Conservation (phyloP, 92 coral and sea anemone genomes). For the Zoanthus sociatus region DNA sequence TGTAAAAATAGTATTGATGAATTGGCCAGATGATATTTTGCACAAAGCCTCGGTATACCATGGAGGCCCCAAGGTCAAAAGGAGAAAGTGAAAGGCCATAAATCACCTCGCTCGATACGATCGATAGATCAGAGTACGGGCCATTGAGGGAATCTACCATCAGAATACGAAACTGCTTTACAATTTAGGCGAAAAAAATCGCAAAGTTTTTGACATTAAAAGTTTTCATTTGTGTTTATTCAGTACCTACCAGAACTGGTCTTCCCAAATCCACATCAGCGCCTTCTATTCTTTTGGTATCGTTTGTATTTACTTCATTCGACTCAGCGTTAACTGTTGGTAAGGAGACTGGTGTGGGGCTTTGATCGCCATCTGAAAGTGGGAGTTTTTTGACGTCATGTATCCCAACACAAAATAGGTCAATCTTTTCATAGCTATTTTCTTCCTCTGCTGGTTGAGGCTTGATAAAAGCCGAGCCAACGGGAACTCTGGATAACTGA, state of each 20-base stretch:
- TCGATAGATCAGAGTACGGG: too few relatives aligned
- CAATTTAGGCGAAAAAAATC: background rate
- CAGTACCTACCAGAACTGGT: constrained; percentile 15
- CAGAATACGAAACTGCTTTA: too few relatives aligned
- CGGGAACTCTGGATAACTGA: constrained; percentile 70
- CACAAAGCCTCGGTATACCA: too few relatives aligned
- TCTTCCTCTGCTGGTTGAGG: constrained; percentile 36
- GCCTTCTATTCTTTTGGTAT: background rate
- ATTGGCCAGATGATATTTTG: too few relatives aligned
- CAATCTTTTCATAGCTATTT: constrained; percentile 65
- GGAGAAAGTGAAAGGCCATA: too few relatives aligned
- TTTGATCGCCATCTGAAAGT: constrained; percentile 1
- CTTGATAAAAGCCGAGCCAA: constrained; percentile 81
- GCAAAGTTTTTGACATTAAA: background rate
- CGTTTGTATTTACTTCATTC: background rate
- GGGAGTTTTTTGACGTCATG: constrained; percentile 57
- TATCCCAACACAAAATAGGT: constrained; percentile 69
- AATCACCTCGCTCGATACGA: too few relatives aligned
- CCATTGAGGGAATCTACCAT: too few relatives aligned
- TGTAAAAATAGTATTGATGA: too few relatives aligned
- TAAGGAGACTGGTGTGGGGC: constrained; percentile 2
- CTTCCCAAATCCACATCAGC: background rate
- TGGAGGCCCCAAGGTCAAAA: too few relatives aligned
- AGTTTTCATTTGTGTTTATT: background rate
- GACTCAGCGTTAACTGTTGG: constrained; percentile 27